A percentile compares a stretch with the other conserved stretches of the same genome.
Evolutionary conservation across 1,140 invertebrate species (phyloP).

Genomic region (Subanguina moxae): DNA sequence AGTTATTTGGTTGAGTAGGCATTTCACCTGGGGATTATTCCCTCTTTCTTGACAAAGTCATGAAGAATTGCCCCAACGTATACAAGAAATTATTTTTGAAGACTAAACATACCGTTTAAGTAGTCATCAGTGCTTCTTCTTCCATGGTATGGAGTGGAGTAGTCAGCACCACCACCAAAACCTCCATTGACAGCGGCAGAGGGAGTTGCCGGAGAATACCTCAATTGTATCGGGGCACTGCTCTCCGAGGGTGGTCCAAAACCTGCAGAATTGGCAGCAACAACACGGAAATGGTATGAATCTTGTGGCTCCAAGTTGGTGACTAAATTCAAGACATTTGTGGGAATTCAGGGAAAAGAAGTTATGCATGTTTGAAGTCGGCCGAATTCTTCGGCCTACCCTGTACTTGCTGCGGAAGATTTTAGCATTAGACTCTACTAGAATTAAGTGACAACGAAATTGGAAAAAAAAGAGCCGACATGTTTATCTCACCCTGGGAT

Average conservation of each 20-base stretch:
- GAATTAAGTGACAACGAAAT: no score
- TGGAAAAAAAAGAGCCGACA: no score
- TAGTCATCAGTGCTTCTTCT: background rate
- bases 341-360: no score
- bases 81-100: no score
- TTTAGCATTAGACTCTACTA: no score
- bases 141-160: background rate
- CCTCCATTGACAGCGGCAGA: background rate
- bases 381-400: no score
- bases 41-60: no score
- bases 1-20: no score
- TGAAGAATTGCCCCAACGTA: no score
- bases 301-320: conserved; percentile 51
- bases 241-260: conserved; percentile 52
- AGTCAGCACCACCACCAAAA: background rate
- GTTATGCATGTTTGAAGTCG: no score
- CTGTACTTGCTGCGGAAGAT: no score
- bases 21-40: no score
- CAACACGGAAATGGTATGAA: conserved; percentile 54
- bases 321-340: conserved; percentile 14
- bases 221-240: conserved; percentile 44
- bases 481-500: background rate
- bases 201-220: background rate
- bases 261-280: conserved; percentile 52
- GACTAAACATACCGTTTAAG: background rate